A percentile compares a stretch with the other conserved stretches of the same genome.
phyloP scores from a whole-genome alignment of 2,797 vertebrate genomes.

The Carduelis carduelis region DNA sequence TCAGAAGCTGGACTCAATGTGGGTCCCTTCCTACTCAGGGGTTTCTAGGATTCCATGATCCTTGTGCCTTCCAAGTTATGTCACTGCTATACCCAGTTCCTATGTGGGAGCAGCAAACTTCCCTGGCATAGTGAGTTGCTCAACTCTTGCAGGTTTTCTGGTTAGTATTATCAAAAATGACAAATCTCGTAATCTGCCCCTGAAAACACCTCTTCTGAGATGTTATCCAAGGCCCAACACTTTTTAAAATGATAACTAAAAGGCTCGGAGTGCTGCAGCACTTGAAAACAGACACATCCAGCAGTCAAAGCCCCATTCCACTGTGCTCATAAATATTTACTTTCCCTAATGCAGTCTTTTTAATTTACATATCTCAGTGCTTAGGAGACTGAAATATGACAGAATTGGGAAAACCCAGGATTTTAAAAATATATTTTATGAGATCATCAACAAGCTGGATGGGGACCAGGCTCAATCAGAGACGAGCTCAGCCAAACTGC shows the following conservation, averaged over 20 bases:
- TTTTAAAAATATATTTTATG: conserved; percentile 39
- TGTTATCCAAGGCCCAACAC: background rate
- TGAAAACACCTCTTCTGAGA: background rate
- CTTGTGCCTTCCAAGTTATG: background rate
- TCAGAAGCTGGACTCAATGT: background rate
- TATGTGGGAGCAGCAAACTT: background rate
- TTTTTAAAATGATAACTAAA: conserved; percentile 6
- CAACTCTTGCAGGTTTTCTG: background rate
- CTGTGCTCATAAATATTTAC: conserved; percentile 48
- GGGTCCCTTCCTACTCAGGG: background rate
- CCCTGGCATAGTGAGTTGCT: background rate
- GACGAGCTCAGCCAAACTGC: background rate
- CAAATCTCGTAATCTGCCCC: background rate
- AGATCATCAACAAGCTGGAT: conserved; percentile 26
- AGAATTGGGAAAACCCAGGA: conserved; percentile 26
- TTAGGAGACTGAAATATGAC: conserved; percentile 25
- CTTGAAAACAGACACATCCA: background rate
- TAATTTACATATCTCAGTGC: conserved; percentile 11
- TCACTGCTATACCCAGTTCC: background rate
- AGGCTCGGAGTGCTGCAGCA: background rate
- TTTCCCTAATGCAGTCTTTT: conserved; percentile 16
- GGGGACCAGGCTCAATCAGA: background rate
- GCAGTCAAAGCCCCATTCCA: background rate
- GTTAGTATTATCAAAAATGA: background rate
- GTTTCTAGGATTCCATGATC: background rate